These are phyloP conservation scores for Bombus picipes DNA, from an alignment of 1,140 invertebrate genomes.

Conservation along the genomic window DNA sequence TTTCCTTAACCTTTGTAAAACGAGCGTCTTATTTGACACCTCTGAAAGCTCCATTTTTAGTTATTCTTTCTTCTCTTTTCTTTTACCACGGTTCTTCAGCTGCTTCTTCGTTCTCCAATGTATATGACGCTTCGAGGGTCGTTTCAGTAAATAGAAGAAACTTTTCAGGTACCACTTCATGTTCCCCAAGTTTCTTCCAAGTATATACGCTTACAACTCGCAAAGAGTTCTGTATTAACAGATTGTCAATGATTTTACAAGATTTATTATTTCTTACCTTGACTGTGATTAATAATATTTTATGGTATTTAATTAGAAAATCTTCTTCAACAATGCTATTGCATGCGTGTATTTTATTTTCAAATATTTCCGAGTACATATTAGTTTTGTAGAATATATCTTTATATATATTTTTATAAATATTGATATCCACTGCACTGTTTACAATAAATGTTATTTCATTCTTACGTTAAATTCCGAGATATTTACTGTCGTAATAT, in stretches of 20 bases:
- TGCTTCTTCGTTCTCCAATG: slow-evolving; percentile 4
- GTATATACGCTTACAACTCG: neutral
- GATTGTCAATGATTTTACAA: neutral
- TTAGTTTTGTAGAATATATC: neutral
- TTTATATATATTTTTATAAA: neutral
- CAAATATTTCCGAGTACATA: neutral
- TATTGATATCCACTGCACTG: neutral
- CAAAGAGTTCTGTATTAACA: neutral
- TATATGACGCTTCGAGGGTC: slow-evolving; percentile 19
- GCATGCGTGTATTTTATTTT: neutral
- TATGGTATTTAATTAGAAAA: neutral
- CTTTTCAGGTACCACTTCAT: slow-evolving; percentile 3
- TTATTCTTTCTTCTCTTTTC: neutral
- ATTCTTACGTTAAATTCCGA: neutral
- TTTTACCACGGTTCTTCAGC: neutral
- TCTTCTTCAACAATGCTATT: neutral
- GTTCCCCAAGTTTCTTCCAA: neutral
- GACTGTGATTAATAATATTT: neutral
- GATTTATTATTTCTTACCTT: neutral
- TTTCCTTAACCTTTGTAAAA: neutral
- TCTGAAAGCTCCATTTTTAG: slow-evolving; percentile 13
- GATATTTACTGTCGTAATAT: no score
- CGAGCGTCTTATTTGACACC: slow-evolving; percentile 16
- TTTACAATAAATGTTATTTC: neutral
- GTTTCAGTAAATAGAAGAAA: slow-evolving; percentile 22